Evolutionary conservation across 2,888 invertebrate species (phyloP).

Genomic region (Sphaeridia pumilis): DNA sequence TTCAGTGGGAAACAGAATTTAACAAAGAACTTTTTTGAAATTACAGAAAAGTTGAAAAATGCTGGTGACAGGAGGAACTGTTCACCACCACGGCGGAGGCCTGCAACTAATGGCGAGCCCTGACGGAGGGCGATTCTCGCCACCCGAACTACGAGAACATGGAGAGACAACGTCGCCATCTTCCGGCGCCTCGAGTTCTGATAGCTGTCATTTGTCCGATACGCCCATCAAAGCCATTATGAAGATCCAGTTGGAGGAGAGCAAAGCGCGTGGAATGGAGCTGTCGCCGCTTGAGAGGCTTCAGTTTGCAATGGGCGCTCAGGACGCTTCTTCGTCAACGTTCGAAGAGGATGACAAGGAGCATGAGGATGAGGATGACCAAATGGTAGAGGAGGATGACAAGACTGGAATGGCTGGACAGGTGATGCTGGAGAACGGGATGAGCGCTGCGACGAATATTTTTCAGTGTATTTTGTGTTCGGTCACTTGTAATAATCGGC

Average conservation of each 20-base stretch:
- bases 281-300: slow-evolving; percentile 31
- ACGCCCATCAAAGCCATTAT: slow-evolving; percentile 12
- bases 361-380: not conserved
- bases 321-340: slow-evolving; percentile 17
- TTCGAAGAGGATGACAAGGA: not conserved
- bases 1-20: no score
- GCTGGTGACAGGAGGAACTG: no score
- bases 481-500: slow-evolving; percentile 29
- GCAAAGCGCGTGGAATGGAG: not conserved
- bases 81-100: slow-evolving; percentile 12
- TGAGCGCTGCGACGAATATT: slow-evolving; percentile 19
- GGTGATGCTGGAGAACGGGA: not conserved
- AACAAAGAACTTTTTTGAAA: no score
- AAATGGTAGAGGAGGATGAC: slow-evolving; percentile 2
- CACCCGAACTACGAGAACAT: no score
- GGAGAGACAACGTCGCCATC: slow-evolving; percentile 10
- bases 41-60: not conserved
- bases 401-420: not conserved
- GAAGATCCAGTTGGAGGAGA: not conserved
- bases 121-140: slow-evolving; percentile 7
- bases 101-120: not conserved
- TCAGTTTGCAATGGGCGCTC: slow-evolving; percentile 27
- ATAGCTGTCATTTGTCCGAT: no score
- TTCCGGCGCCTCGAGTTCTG: not conserved
- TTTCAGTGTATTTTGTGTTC: slow-evolving; percentile 33